These are phyloP conservation scores for Bombyx mandarina DNA, from an alignment of 1,140 invertebrate species.

Conservation along the genomic window DNA sequence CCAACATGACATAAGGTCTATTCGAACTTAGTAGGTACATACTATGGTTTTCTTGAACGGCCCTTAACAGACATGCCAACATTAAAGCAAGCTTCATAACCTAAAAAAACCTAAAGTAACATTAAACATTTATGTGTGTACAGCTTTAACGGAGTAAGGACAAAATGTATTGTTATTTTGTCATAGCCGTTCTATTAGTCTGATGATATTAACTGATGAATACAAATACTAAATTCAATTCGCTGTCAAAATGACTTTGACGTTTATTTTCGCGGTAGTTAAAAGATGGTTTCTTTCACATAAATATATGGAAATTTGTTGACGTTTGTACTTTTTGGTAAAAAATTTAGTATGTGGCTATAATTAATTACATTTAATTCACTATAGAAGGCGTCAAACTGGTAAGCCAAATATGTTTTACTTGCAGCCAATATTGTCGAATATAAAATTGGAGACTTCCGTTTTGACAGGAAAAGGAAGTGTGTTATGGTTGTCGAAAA, in stretches of 20 bases:
- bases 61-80: too few relatives aligned
- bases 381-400: too few relatives aligned
- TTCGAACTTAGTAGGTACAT: too few relatives aligned
- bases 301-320: slow-evolving; percentile 32
- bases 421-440: too few relatives aligned
- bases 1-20: too few relatives aligned
- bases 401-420: too few relatives aligned
- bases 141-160: too few relatives aligned
- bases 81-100: too few relatives aligned
- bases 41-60: too few relatives aligned
- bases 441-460: slow-evolving; percentile 32
- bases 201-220: background rate
- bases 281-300: slow-evolving; percentile 19
- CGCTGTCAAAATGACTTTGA: slow-evolving; percentile 18
- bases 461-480: slow-evolving; percentile 63
- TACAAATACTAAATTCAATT: background rate
- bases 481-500: slow-evolving; percentile 35
- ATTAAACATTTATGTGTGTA: too few relatives aligned
- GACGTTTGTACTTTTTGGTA: slow-evolving; percentile 33
- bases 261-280: slow-evolving; percentile 44
- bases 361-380: slow-evolving; percentile 4
- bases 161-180: too few relatives aligned
- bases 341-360: slow-evolving; percentile 14
- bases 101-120: too few relatives aligned
- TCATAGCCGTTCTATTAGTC: background rate